These are phyloP conservation scores for Macquaria ambigua DNA, from an alignment of 2,113 vertebrate species.

Conservation along the genomic window DNA sequence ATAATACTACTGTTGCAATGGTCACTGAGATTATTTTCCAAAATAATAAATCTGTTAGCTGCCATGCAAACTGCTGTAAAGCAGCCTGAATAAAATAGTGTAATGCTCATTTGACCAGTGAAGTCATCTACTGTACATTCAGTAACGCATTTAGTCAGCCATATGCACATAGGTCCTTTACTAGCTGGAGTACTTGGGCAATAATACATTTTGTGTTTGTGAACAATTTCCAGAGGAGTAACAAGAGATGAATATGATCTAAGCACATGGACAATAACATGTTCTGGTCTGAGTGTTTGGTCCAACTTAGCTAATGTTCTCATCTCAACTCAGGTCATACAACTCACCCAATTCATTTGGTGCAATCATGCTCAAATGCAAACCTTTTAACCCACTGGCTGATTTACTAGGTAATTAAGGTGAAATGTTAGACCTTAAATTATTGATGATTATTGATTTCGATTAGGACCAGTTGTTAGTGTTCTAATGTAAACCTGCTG, in stretches of 20 bases:
- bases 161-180: not conserved
- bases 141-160: not conserved
- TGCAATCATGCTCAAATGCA: not conserved
- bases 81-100: not conserved
- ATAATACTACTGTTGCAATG: not conserved
- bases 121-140: not conserved
- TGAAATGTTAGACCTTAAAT: not conserved
- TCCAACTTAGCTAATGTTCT: not conserved
- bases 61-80: not conserved
- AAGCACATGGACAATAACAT: not conserved
- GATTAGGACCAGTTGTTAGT: not conserved
- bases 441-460: not conserved
- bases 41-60: not conserved
- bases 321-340: not conserved
- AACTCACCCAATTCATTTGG: not conserved
- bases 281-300: not conserved
- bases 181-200: not conserved
- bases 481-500: not conserved
- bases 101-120: not conserved
- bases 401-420: not conserved
- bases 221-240: not conserved
- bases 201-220: not conserved
- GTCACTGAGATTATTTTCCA: not conserved
- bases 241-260: not conserved
- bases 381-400: not conserved